phyloP scores from a whole-genome alignment of 2,113 vertebrate species.

The cattle (Bos taurus) region DNA sequence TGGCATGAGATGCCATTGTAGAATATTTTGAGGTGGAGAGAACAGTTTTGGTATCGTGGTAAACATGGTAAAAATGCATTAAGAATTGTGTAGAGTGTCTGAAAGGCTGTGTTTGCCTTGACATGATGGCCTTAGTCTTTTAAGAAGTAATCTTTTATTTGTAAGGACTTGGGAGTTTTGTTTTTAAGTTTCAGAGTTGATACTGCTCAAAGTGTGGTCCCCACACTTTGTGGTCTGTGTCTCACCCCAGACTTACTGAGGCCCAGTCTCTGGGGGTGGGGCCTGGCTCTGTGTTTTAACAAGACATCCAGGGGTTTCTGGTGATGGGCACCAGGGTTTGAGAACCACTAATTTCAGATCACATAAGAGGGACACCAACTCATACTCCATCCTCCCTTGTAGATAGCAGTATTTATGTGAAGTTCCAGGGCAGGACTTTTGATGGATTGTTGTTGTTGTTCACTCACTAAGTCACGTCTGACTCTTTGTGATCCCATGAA shows the following conservation, averaged over 20 bases:
- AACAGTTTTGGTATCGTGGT: neutral
- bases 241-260: neutral
- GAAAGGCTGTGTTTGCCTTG: neutral
- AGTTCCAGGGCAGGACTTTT: neutral
- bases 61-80: neutral
- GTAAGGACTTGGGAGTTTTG: neutral
- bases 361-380: neutral
- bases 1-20: neutral
- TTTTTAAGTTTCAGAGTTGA: neutral
- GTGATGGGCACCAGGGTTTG: neutral
- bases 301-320: neutral
- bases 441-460: neutral
- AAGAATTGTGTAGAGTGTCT: neutral
- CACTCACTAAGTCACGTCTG: neutral
- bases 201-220: neutral
- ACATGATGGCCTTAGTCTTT: neutral
- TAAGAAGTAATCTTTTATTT: slow-evolving; percentile 15
- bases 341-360: neutral
- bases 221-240: neutral
- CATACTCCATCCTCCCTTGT: neutral
- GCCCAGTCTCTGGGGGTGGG: neutral
- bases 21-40: neutral
- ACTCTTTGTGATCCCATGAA: neutral
- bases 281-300: neutral
- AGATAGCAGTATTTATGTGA: neutral